Evolutionary conservation across 2,888 invertebrate species (phyloP).

Genomic region (Priocnemis perturbator): DNA sequence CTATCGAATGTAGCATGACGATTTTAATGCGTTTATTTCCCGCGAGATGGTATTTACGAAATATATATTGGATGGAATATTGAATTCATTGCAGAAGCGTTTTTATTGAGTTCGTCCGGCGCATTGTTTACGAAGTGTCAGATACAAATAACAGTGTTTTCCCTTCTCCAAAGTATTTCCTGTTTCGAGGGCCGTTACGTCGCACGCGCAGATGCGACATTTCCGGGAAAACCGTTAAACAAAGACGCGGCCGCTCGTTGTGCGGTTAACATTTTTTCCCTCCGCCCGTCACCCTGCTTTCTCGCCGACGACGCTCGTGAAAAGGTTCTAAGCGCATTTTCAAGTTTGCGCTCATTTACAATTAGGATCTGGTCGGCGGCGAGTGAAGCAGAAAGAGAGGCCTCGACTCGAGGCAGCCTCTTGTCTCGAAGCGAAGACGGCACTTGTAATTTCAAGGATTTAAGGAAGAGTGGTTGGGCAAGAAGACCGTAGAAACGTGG

Average conservation of each 20-base stretch:
- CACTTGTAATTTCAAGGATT: slow-evolving; percentile 46
- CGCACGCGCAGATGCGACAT: too few relatives aligned
- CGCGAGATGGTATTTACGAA: too few relatives aligned
- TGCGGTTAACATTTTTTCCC: neutral
- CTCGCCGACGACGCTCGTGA: neutral
- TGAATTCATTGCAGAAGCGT: too few relatives aligned
- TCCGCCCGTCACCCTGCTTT: neutral
- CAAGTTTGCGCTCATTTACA: slow-evolving; percentile 36
- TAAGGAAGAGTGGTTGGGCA: slow-evolving; percentile 22
- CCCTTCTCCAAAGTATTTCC: neutral
- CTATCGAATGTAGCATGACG: too few relatives aligned
- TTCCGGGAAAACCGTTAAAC: too few relatives aligned
- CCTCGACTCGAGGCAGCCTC: neutral
- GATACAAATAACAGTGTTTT: too few relatives aligned
- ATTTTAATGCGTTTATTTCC: too few relatives aligned
- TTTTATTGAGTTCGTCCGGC: too few relatives aligned
- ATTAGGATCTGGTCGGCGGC: slow-evolving; percentile 21
- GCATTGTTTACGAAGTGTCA: too few relatives aligned
- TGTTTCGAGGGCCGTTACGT: neutral
- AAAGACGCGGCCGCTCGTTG: too few relatives aligned
- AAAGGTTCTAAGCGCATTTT: slow-evolving; percentile 30
- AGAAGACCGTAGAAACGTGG: slow-evolving; percentile 3
- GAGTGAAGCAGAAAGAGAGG: neutral
- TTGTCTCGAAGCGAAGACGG: slow-evolving; percentile 18
- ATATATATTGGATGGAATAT: too few relatives aligned